Evolutionary conservation across 2,797 vertebrate species (phyloP).

Genomic region (Phoeniculus purpureus): DNA sequence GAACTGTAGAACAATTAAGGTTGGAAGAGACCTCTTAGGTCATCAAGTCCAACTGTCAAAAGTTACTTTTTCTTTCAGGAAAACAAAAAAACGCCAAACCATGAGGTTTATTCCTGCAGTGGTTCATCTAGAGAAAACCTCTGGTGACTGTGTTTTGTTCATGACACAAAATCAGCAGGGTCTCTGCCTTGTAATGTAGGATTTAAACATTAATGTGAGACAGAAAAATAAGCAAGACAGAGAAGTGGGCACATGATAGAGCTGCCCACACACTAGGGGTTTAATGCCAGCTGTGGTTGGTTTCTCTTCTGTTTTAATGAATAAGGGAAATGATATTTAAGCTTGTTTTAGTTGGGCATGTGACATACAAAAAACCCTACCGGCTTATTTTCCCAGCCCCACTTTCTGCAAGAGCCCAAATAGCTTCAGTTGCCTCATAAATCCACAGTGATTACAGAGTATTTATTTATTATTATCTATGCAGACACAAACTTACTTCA

Average conservation of each 20-base stretch:
- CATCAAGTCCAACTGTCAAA: too few relatives aligned
- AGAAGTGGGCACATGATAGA: not conserved
- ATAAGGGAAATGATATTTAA: constrained; percentile 29
- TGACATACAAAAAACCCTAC: not conserved
- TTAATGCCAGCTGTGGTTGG: constrained; percentile 18
- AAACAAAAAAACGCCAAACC: not conserved
- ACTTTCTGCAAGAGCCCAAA: constrained; percentile 2
- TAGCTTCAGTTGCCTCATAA: constrained; percentile 4
- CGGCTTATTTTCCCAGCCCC: constrained; percentile 42
- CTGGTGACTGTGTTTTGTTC: not conserved
- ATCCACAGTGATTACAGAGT: constrained; percentile 37
- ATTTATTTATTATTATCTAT: constrained; percentile 36
- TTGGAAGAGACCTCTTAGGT: too few relatives aligned
- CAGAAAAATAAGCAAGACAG: constrained; percentile 20
- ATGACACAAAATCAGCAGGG: not conserved
- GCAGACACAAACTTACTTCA: constrained; percentile 23
- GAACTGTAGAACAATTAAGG: too few relatives aligned
- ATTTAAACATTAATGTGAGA: not conserved
- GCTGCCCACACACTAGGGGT: not conserved
- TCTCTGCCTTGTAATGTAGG: not conserved
- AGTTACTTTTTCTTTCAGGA: not conserved
- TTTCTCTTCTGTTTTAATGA: not conserved
- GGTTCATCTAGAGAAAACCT: not conserved
- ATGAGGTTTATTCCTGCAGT: not conserved
- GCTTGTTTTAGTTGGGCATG: constrained; percentile 38